Evolutionary conservation across 2,888 invertebrate genomes (phyloP).

Genomic region (Xanthorhoe designata): DNA sequence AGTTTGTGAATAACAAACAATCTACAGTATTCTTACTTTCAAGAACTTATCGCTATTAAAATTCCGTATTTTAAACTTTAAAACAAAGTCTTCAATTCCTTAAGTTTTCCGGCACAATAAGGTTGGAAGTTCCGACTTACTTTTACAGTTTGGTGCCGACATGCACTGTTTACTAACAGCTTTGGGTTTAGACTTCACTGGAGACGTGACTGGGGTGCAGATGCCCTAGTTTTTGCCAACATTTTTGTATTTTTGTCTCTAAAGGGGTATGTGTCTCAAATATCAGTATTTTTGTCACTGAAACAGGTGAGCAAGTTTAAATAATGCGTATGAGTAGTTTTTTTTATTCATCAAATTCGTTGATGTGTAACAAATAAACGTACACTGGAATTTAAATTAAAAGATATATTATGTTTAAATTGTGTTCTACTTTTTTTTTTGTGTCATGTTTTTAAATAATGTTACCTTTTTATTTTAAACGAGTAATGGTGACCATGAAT

Average conservation of each 20-base stretch:
- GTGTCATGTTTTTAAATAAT: too few relatives aligned
- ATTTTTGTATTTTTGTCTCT: not conserved
- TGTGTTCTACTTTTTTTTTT: too few relatives aligned
- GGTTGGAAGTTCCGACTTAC: slow-evolving; percentile 16
- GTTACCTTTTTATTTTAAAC: too few relatives aligned
- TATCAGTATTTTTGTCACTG: not conserved
- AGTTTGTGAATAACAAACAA: not conserved
- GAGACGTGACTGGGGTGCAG: slow-evolving; percentile 11
- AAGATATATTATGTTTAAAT: too few relatives aligned
- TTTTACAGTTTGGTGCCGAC: slow-evolving; percentile 25
- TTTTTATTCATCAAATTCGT: too few relatives aligned
- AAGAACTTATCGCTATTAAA: not conserved
- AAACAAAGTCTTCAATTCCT: slow-evolving; percentile 6
- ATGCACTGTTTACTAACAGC: slow-evolving; percentile 24
- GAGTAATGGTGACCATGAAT: too few relatives aligned
- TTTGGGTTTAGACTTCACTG: slow-evolving; percentile 4
- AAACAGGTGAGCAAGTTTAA: too few relatives aligned
- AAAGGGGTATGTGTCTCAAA: not conserved
- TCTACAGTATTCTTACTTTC: not conserved
- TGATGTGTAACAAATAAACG: too few relatives aligned
- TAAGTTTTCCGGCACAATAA: slow-evolving; percentile 11
- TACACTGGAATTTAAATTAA: too few relatives aligned
- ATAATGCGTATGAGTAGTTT: too few relatives aligned
- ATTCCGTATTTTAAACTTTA: not conserved
- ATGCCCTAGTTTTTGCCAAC: not conserved